Percentiles rank a stretch among this genome's conserved stretches.
Conservation (phyloP, 2,797 vertebrate genomes). For the Danionella dracula region DNA sequence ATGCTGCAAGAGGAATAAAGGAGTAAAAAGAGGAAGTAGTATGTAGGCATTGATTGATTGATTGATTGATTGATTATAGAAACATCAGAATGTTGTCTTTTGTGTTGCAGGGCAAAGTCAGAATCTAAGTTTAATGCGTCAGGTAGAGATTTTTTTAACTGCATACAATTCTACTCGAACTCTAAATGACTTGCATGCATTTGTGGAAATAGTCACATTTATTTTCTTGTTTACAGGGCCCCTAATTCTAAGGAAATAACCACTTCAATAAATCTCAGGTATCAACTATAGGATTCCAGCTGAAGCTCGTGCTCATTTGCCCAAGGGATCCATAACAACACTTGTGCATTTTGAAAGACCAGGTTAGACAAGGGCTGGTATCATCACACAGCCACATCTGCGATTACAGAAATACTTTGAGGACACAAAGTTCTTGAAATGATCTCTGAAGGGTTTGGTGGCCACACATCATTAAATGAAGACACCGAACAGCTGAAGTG, state of each 20-base stretch:
- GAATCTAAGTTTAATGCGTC: slow-evolving; percentile 7
- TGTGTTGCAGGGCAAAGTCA: slow-evolving; percentile 47
- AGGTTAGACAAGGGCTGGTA: neutral
- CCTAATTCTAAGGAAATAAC: neutral
- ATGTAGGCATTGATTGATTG: no score
- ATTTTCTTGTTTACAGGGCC: slow-evolving; percentile 43
- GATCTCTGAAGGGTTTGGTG: slow-evolving; percentile 18
- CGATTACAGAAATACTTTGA: slow-evolving; percentile 50
- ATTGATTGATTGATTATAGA: no score
- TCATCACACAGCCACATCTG: slow-evolving; percentile 23
- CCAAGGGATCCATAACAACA: no score
- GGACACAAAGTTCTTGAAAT: neutral
- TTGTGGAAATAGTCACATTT: no score
- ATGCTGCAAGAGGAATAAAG: no score
- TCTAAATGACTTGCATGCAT: no score
- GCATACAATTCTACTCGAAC: neutral
- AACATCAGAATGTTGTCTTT: neutral
- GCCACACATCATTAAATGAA: slow-evolving; percentile 43
- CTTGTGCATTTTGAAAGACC: neutral
- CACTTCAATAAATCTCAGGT: neutral
- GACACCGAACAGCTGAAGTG: slow-evolving; percentile 45
- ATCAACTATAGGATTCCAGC: neutral
- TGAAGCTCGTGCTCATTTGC: neutral
- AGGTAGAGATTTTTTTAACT: slow-evolving; percentile 39
- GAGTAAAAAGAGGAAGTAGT: no score